Percentiles rank a stretch among this genome's conserved stretches.
phyloP scores from a whole-genome alignment of 1,140 invertebrate species.

The Acromyrmex heyeri region DNA sequence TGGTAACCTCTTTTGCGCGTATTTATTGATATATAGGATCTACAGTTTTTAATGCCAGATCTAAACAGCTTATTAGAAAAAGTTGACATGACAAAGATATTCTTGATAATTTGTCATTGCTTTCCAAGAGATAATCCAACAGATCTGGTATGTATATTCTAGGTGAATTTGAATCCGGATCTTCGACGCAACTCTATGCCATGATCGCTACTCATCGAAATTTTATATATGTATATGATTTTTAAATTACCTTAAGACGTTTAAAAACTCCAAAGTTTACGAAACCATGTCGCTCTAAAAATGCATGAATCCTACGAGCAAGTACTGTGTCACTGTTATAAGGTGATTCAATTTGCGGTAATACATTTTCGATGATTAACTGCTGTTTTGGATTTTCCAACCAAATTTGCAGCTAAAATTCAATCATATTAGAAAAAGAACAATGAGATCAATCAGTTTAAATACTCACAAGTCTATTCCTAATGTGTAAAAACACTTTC shows the following conservation, averaged over 20 bases:
- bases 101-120: too few relatives aligned
- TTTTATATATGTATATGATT: constrained; percentile 29
- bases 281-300: constrained; percentile 97
- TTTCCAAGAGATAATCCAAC: too few relatives aligned
- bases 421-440: background rate
- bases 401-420: constrained; percentile 95
- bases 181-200: too few relatives aligned
- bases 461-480: constrained; percentile 93
- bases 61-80: too few relatives aligned
- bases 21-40: too few relatives aligned
- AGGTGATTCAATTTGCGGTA: constrained; percentile 94
- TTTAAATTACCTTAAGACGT: constrained; percentile 89
- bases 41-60: too few relatives aligned
- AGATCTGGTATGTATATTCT: too few relatives aligned
- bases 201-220: background rate
- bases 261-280: constrained; percentile 99
- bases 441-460: background rate
- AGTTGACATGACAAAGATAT: too few relatives aligned
- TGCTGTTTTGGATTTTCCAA: constrained; percentile 98
- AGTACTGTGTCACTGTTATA: constrained; percentile 96
- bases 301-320: constrained; percentile 95
- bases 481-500: constrained; percentile 96
- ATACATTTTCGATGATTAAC: constrained; percentile 93
- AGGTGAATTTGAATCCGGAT: too few relatives aligned
- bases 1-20: too few relatives aligned